Evolutionary conservation across 53 echinoderm and acorn worm species (phyloP).

Genomic region (Henricia sp.): DNA sequence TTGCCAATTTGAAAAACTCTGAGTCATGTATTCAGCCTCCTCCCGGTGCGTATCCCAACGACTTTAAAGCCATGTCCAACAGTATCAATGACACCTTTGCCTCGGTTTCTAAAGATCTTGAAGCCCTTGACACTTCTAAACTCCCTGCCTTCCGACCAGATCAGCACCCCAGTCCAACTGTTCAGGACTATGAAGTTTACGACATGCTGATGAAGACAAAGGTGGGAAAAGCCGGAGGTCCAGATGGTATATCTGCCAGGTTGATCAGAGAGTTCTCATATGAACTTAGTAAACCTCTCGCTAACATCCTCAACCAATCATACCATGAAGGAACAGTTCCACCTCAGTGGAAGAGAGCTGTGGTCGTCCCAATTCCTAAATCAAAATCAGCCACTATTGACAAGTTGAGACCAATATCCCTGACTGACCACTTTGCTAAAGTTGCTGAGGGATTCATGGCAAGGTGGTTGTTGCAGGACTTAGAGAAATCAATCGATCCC

Average conservation of each 20-base stretch:
- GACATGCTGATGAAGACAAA: neutral
- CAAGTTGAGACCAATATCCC: slow-evolving; percentile 11
- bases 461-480: too few species aligned
- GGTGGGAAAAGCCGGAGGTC: neutral
- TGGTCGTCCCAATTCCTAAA: slow-evolving; percentile 16
- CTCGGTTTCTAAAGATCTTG: neutral
- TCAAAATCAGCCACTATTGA: slow-evolving; percentile 3
- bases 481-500: neutral
- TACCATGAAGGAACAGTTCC: slow-evolving; percentile 26
- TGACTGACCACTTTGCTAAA: slow-evolving; percentile 28
- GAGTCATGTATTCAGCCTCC: neutral
- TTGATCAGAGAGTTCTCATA: slow-evolving; percentile 22
- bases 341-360: slow-evolving; percentile 6
- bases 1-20: neutral
- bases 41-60: slow-evolving; percentile 3
- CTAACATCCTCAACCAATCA: slow-evolving; percentile 22
- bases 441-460: neutral
- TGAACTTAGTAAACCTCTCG: slow-evolving; percentile 33
- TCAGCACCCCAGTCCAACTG: neutral
- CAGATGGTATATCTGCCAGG: slow-evolving; percentile 25
- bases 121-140: neutral
- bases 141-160: slow-evolving; percentile 1
- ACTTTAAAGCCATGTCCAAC: neutral
- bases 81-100: slow-evolving; percentile 7
- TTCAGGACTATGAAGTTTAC: slow-evolving; percentile 26